phyloP scores from a whole-genome alignment of 2,797 vertebrate species.

The Platalea minor region DNA sequence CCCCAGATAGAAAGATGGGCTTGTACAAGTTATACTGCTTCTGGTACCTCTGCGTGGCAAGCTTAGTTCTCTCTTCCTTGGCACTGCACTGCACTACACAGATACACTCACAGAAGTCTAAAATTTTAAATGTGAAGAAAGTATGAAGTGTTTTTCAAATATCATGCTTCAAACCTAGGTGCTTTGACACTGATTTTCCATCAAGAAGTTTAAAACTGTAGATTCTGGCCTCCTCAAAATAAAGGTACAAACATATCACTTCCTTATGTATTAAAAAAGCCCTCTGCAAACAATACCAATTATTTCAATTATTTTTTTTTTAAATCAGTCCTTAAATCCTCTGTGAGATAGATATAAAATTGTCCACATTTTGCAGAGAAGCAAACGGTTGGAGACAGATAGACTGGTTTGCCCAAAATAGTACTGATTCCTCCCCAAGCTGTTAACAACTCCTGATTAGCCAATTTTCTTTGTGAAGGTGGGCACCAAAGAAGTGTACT shows the following conservation, averaged over 20 bases:
- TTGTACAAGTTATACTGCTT: background rate
- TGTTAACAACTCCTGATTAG: conserved; percentile 26
- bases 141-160: background rate
- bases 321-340: background rate
- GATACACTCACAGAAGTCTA: background rate
- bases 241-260: background rate
- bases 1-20: background rate
- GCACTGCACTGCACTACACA: background rate
- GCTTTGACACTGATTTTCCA: background rate
- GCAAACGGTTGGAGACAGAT: background rate
- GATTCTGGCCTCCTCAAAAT: background rate
- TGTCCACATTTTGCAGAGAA: background rate
- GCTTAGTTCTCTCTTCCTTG: background rate
- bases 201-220: background rate
- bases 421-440: background rate
- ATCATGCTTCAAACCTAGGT: background rate
- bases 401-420: conserved; percentile 11
- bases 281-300: background rate
- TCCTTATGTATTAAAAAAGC: background rate
- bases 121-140: background rate
- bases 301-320: background rate
- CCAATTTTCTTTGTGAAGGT: conserved; percentile 12
- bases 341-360: background rate
- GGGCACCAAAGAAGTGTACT: background rate
- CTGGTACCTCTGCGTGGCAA: background rate